A percentile compares a stretch with the other conserved stretches of the same genome.
Evolutionary conservation across 53 echinoderm and acorn worm genomes (phyloP).

Genomic region (Zoroaster sp.): DNA sequence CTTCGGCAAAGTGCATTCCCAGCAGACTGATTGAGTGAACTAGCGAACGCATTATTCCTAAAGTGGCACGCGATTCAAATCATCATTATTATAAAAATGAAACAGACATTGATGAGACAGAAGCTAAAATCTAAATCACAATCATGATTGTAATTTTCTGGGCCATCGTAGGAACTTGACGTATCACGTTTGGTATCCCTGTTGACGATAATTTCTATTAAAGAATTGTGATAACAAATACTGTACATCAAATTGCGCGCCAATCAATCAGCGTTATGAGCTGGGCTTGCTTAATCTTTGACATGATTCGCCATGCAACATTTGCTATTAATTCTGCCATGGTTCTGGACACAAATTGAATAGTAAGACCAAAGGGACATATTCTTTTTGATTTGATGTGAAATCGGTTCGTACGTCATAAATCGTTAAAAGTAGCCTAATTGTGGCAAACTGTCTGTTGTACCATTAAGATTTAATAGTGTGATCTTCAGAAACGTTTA

Average conservation of each 20-base stretch:
- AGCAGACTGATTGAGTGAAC: neutral
- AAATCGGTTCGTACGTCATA: neutral
- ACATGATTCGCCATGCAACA: neutral
- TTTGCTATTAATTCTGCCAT: neutral
- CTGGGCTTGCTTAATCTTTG: conserved; percentile 31
- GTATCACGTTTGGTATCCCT: neutral
- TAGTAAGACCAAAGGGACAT: neutral
- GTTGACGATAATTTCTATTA: neutral
- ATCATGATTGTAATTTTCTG: too few species aligned
- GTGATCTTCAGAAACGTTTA: too few species aligned
- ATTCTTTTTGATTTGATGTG: neutral
- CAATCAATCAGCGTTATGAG: conserved; percentile 21
- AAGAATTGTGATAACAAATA: conserved; percentile 5
- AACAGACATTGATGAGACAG: too few species aligned
- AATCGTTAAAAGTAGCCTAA: too few species aligned
- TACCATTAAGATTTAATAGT: too few species aligned
- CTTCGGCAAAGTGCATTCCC: neutral
- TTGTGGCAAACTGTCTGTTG: too few species aligned
- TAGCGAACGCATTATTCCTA: too few species aligned
- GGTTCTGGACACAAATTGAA: neutral
- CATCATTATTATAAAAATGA: too few species aligned
- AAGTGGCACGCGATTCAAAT: too few species aligned
- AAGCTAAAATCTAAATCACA: too few species aligned
- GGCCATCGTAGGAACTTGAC: conserved; percentile 32
- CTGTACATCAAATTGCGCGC: neutral